phyloP scores from a whole-genome alignment of 2,888 invertebrate genomes.

The Amblyjoppa proteus region DNA sequence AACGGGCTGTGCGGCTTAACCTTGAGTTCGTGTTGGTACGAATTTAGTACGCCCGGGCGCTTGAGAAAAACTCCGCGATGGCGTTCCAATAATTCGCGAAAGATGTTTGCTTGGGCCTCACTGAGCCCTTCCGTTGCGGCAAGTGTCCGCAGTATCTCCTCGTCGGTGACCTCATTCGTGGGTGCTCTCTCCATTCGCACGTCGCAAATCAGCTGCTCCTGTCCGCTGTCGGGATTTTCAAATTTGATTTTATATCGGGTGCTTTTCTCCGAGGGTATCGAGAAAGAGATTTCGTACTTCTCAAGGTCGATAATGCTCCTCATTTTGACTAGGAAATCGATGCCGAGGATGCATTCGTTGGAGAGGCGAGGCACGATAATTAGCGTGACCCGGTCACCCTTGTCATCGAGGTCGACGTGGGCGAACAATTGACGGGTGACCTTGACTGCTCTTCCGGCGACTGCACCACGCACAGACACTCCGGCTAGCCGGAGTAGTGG shows the following conservation, averaged over 20 bases:
- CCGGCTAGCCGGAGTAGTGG: not conserved
- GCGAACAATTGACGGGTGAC: not conserved
- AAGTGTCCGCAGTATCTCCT: not conserved
- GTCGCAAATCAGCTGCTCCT: no score
- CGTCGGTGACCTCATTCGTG: not conserved
- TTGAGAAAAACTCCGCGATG: conserved; percentile 2
- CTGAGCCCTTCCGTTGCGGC: not conserved
- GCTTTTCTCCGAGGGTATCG: no score
- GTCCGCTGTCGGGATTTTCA: no score
- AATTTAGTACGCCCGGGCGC: not conserved
- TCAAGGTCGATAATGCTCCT: not conserved
- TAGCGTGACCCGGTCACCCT: not conserved
- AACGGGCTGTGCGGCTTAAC: not conserved
- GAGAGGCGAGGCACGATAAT: not conserved
- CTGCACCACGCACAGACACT: not conserved
- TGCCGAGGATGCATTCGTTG: not conserved
- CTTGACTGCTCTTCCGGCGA: not conserved
- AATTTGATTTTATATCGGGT: not conserved
- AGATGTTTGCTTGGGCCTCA: not conserved
- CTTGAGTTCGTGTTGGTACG: not conserved
- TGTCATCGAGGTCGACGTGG: not conserved
- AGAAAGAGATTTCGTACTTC: not conserved
- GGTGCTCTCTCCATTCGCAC: no score
- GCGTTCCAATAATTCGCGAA: not conserved
- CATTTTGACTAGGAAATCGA: not conserved